Base-by-base conservation (phyloP, 1,140 invertebrate species). In the Pristionchus pacificus region DNA sequence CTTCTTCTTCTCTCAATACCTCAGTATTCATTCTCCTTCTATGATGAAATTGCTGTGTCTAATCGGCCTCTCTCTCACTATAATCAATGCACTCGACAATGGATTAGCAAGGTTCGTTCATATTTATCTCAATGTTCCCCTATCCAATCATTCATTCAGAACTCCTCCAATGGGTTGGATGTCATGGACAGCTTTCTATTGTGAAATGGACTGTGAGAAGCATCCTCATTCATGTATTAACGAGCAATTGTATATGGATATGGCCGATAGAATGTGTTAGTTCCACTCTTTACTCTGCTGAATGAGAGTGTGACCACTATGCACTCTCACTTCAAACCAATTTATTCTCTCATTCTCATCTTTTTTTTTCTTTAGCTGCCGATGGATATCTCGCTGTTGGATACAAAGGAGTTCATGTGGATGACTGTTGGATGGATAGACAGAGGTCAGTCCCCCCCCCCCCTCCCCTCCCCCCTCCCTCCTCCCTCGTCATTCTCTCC, bases 81-180 rank as follows among this genome's bases (percentile, higher is more conserved):
- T 38, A 65, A 60, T 49, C 10, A 19, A 24, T n/a, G 32, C 75
- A 31, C 62, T 75, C 31, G 70, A 75, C 38, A 75, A 75, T 74
- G 74, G 74, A 27, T 55, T 75, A 0, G 63, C 29, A 27, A 38
- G n/a, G n/a, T n/a, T n/a, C n/a, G n/a, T n/a, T n/a, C n/a, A n/a
- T n/a, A n/a, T n/a, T n/a, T n/a, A n/a, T n/a, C n/a, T n/a, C n/a
- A n/a, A n/a, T n/a, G n/a, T n/a, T n/a, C n/a, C n/a, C n/a, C n/a
- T n/a, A n/a, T n/a, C n/a, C n/a, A n/a, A n/a, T n/a, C n/a, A n/a
- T n/a, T n/a, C 38, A 49, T 2, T 85, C 6, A 49, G 88, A 67
- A 93, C 91, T 70, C 92, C 92, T 27, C 92, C 92, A 0, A 91
- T 91, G 90, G 90, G 90, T n/a, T 96, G 93, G 93, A 87, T 95